These are phyloP conservation scores for Lochmaea crataegi DNA, from an alignment of 2,888 invertebrate species.

Conservation along the genomic window DNA sequence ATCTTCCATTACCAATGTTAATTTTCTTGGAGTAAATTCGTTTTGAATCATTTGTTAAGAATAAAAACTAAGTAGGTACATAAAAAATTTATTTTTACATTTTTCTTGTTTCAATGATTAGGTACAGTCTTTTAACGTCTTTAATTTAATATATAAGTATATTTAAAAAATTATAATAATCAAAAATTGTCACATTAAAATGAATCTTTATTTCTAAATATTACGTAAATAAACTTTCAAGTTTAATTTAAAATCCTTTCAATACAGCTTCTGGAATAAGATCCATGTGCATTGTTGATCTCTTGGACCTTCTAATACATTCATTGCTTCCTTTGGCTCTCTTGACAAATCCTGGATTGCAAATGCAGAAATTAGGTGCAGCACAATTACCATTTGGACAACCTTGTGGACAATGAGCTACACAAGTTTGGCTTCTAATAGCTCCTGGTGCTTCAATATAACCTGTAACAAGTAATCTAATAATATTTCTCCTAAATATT, in stretches of 20 bases:
- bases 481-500: not conserved
- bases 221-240: no score
- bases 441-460: slow-evolving; percentile 61
- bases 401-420: slow-evolving; percentile 74
- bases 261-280: slow-evolving; percentile 58
- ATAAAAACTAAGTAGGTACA: not conserved
- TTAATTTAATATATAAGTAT: not conserved
- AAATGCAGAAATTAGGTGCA: slow-evolving; percentile 79
- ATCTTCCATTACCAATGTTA: no score
- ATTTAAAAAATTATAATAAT: not conserved
- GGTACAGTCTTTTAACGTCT: not conserved
- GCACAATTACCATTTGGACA: slow-evolving; percentile 81
- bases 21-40: no score
- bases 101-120: not conserved
- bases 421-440: slow-evolving; percentile 63
- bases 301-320: slow-evolving; percentile 69
- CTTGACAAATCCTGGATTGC: slow-evolving; percentile 76
- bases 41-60: no score
- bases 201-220: not conserved
- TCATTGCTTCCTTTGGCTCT: slow-evolving; percentile 74
- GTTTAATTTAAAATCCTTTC: slow-evolving; percentile 37
- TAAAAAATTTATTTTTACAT: slow-evolving; percentile 1
- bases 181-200: slow-evolving; percentile 1
- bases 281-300: slow-evolving; percentile 60
- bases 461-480: slow-evolving; percentile 51